Base-by-base conservation (phyloP, 1,140 invertebrate species). In the Pseudomyrmex cubaensis region DNA sequence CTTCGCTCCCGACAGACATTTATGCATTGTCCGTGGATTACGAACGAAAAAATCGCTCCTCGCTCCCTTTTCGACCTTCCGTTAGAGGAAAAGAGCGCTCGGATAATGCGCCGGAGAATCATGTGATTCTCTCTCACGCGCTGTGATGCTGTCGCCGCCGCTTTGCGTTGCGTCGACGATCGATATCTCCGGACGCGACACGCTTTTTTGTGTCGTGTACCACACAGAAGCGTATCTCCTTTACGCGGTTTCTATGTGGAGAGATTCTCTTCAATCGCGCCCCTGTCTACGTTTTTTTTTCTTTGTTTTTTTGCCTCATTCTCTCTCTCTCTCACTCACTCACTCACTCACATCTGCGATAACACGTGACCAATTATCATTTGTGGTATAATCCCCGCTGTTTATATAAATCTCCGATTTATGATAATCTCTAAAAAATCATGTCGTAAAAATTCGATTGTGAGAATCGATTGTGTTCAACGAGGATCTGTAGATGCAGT, bases 21-120 rank as follows among this genome's bases (percentile, higher is more conserved):
- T 84, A 63, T 67, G 59, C 63, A 69, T 75, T 72, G 59, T 59
- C 64, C 12, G 66, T 20, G 80, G 69, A 85, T 83, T 85, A 83
- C 61, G 35, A 22, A 15, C 64, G 63, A 78, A 78, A 35, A 78
- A 78, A 78, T 78, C 64, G 52, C 20, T 12, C 20, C 13, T 57
- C 22, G 10, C n/a, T 10, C 50, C 15, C 62, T 57, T 15, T 12
- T 9, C 22, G 12, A 15, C 13, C 46, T 8, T 54, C 12, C 74
- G 2, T 17, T 20, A 13, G 25, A 17, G 9, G 48, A 48, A 57
- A 57, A 35, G 7, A 35, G 35, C 35, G 35, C 69, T 46, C 69
- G 76, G 10, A 46, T 35, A 75, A 77, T 56, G 52, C 63, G 50
- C 25, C 75, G 62, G 75, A 77, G 35, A 35, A 35, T 66, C 75